phyloP scores from a whole-genome alignment of 2,113 vertebrate genomes.

The Sigmodon hispidus region DNA sequence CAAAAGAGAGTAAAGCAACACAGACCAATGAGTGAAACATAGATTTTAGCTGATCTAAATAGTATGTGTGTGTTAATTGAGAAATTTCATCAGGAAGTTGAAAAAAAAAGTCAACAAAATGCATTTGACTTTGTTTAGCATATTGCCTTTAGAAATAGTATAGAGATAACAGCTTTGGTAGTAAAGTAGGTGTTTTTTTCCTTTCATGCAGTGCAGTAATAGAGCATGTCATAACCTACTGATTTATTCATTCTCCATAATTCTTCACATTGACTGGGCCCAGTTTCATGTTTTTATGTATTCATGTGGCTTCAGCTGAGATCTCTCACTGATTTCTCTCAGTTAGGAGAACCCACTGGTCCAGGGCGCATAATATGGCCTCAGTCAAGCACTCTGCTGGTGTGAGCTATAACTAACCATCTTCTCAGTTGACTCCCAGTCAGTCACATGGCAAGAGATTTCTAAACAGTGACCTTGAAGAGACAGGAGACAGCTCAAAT shows the following conservation, averaged over 20 bases:
- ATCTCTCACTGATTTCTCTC: not conserved
- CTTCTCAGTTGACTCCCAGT: not conserved
- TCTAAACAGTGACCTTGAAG: not conserved
- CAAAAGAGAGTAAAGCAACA: not conserved
- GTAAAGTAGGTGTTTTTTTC: not conserved
- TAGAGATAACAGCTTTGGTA: not conserved
- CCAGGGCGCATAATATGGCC: not conserved
- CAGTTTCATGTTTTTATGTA: not conserved
- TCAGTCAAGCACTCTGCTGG: not conserved
- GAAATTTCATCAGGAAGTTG: not conserved
- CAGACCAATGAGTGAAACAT: not conserved
- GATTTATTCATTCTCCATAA: not conserved
- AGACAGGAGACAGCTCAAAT: not conserved
- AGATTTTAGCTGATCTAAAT: not conserved
- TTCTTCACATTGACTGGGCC: not conserved
- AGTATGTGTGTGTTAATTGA: not conserved
- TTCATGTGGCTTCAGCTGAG: not conserved
- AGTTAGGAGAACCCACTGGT: too few relatives aligned
- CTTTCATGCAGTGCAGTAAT: not conserved
- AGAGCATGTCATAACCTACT: not conserved
- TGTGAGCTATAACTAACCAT: not conserved
- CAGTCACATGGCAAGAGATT: not conserved
- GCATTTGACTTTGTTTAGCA: not conserved
- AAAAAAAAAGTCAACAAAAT: constrained; percentile 51
- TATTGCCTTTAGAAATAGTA: not conserved